A percentile compares a stretch with the other conserved stretches of the same genome.
Evolutionary conservation across 2,797 vertebrate species (phyloP).

Genomic region (Sylvilagus floridanus): DNA sequence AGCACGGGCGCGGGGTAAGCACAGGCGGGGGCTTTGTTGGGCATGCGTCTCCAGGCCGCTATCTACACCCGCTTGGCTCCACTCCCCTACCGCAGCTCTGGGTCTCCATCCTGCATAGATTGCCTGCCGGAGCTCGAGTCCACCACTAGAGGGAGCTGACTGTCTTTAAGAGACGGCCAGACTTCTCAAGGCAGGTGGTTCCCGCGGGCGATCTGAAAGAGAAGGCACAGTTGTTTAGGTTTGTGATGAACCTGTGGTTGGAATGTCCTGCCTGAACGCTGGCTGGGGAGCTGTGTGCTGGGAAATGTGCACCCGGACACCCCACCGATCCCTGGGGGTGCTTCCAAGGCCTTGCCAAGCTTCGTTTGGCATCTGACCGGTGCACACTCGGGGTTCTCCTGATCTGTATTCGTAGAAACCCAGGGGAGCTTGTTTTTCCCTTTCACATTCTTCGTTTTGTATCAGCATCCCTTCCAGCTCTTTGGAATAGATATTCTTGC

Average conservation of each 20-base stretch:
- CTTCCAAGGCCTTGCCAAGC: background rate
- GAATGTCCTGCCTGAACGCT: background rate
- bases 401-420: conserved; percentile 23
- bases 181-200: background rate
- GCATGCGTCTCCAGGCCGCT: too few species aligned
- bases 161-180: background rate
- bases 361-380: background rate
- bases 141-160: background rate
- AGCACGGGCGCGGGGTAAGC: background rate
- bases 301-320: fast-evolving
- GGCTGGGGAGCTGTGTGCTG: background rate
- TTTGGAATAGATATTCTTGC: background rate
- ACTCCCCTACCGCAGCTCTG: background rate
- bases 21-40: background rate
- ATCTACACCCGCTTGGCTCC: background rate
- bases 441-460: background rate
- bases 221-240: background rate
- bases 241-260: background rate
- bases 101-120: background rate
- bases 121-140: background rate
- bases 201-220: background rate
- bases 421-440: background rate
- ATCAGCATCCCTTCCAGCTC: background rate
- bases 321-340: background rate
- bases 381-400: background rate